Base-by-base conservation (phyloP, 1,140 invertebrate species). In the Linepithema humile region DNA sequence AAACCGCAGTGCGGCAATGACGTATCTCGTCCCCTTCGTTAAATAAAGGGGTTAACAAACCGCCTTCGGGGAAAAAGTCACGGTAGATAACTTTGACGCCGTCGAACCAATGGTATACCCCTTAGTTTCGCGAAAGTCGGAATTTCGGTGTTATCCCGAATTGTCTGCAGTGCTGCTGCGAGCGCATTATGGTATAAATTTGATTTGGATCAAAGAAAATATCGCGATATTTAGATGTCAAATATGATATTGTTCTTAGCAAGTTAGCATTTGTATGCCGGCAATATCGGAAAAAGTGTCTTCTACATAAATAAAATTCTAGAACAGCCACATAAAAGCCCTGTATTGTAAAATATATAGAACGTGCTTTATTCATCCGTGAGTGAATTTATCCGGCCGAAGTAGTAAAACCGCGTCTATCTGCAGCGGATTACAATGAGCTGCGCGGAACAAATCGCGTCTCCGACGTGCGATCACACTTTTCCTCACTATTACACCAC, bases 1-100 rank as follows among this genome's bases (percentile, higher is more conserved):
- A 35, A 38, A 26, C 32, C 50, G n/a, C 20, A 53, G 43, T 29
- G 40, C 32, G 32, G 29, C 57, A 35, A 12, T 57, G 35, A 83
- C 38, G 10, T 10, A 5, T 75, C 50, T 40, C 35, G 26, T 55
- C 38, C 64, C 72, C 32, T 43, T 84, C 65, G 86, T 87, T 78
- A 55, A 80, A 87, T 57, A 64, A 64, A 35, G 32, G 43, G 43
- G 23, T 17, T 69, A 86, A 83, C 62, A 86, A 77, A 55, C 48
- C 20, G 35, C n/a, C 32, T 73, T 55, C 59, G 17, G 26, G 12
- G 17, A 70, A 70, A 80, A 80, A 70, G n/a, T 10, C 12, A 1
- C n/a, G 23, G 3, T 62, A 62, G 29, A 70, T 78, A 55, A 69
- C 45, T 78, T 78, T 53, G 57, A 67, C 10, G 17, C 48, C 26